Evolutionary conservation across 2,797 vertebrate species (phyloP).

Genomic region (Ctenosaura bakeri): DNA sequence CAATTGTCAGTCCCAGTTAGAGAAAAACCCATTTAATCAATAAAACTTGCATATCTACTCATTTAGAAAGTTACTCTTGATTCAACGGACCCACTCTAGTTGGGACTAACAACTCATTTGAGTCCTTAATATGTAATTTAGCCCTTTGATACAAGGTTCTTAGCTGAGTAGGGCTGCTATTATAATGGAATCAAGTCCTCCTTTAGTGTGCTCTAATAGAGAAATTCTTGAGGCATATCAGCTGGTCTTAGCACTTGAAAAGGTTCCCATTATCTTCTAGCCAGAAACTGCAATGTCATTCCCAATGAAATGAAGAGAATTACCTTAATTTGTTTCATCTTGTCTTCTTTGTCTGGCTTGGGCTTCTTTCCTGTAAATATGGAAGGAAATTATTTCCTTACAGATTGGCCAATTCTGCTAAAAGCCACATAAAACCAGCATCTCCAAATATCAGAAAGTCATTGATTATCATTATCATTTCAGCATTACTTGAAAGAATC

Average conservation of each 20-base stretch:
- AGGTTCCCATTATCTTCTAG: neutral
- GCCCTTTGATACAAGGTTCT: neutral
- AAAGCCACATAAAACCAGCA: neutral
- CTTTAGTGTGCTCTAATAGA: neutral
- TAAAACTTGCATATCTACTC: no score
- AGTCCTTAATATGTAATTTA: neutral
- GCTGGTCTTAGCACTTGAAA: neutral
- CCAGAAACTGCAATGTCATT: slow-evolving; percentile 6
- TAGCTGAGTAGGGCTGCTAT: neutral
- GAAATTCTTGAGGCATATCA: neutral
- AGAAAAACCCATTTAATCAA: no score
- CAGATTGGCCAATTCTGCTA: neutral
- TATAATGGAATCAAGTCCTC: neutral
- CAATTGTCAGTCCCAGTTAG: no score
- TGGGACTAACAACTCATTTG: no score
- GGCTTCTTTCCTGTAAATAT: slow-evolving; percentile 89
- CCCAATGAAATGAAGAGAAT: slow-evolving; percentile 53
- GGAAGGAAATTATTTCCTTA: slow-evolving; percentile 49
- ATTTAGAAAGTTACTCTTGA: no score
- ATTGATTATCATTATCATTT: neutral
- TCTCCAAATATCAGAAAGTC: slow-evolving; percentile 42
- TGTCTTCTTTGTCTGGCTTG: slow-evolving; percentile 91
- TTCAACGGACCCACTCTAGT: no score
- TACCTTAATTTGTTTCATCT: slow-evolving; percentile 87
- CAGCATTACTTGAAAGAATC: neutral